These are phyloP conservation scores for Odobenus rosmarus DNA, from an alignment of 2,113 vertebrate genomes.

Conservation along the genomic window DNA sequence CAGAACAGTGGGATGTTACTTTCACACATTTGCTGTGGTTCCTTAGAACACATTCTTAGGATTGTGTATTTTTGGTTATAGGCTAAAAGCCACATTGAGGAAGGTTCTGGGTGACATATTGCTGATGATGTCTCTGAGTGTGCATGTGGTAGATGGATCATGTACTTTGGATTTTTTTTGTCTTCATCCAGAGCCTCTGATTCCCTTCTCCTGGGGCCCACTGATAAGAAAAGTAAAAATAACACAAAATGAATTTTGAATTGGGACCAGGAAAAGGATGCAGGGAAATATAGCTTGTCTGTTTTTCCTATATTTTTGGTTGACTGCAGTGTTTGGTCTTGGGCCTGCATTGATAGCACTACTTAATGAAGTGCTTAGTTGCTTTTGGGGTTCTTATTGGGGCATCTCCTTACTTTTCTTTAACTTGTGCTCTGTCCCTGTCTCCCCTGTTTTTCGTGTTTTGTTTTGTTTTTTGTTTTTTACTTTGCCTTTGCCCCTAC, in stretches of 20 bases:
- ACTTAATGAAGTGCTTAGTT: not conserved
- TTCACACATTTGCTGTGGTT: not conserved
- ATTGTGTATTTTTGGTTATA: not conserved
- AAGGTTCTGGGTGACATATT: not conserved
- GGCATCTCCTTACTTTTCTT: not conserved
- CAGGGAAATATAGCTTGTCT: not conserved
- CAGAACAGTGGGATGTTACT: not conserved
- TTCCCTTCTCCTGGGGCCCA: not conserved
- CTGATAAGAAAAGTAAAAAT: constrained; percentile 37
- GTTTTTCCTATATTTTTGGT: not conserved
- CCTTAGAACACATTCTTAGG: not conserved
- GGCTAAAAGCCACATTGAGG: not conserved
- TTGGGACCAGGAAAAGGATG: not conserved
- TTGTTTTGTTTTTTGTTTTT: too few species aligned
- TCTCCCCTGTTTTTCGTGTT: not conserved
- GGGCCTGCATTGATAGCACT: not conserved
- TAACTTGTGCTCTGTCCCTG: not conserved
- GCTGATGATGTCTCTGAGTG: not conserved
- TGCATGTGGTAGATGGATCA: not conserved
- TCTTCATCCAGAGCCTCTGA: not conserved
- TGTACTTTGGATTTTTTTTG: not conserved
- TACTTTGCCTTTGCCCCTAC: not conserved
- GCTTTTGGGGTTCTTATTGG: not conserved
- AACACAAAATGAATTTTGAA: constrained; percentile 30
- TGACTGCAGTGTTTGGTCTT: not conserved